A percentile compares a stretch with the other conserved stretches of the same genome.
Evolutionary conservation across 2,888 invertebrate species (phyloP).

Genomic region (Gari tellinella): DNA sequence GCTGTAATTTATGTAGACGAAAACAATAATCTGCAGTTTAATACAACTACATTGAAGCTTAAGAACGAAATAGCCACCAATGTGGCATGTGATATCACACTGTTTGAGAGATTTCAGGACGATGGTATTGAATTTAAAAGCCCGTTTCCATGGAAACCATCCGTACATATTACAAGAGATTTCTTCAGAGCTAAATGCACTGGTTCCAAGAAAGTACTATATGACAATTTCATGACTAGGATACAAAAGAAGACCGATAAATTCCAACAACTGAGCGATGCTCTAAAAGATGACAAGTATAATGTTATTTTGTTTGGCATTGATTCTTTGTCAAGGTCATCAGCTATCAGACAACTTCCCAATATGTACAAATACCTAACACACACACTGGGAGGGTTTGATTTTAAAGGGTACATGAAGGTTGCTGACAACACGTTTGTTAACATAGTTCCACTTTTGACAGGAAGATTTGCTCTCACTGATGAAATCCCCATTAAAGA

Average conservation of each 20-base stretch:
- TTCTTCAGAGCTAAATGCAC: constrained; percentile 7
- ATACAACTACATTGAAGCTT: neutral
- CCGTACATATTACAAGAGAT: constrained; percentile 3
- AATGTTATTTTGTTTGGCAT: constrained; percentile 43
- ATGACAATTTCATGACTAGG: constrained; percentile 6
- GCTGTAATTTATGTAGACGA: constrained; percentile 27
- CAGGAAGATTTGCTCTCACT: constrained; percentile 15
- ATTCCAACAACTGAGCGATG: neutral
- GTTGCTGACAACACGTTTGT: constrained; percentile 45
- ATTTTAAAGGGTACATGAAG: constrained; percentile 46
- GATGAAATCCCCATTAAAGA: constrained; percentile 11
- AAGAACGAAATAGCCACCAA: neutral
- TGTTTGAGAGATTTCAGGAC: neutral
- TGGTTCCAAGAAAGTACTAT: neutral
- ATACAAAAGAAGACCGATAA: neutral
- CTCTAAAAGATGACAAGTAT: constrained; percentile 3
- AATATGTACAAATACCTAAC: constrained; percentile 36
- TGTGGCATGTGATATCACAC: neutral
- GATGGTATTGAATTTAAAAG: neutral
- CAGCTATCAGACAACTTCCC: constrained; percentile 32
- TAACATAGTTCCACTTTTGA: constrained; percentile 31
- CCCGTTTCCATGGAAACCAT: constrained; percentile 1
- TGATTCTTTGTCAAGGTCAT: constrained; percentile 42
- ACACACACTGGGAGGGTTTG: constrained; percentile 17
- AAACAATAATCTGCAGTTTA: constrained; percentile 28